Conservation (phyloP, 2,797 vertebrate species). For the Acropternis orthonyx region DNA sequence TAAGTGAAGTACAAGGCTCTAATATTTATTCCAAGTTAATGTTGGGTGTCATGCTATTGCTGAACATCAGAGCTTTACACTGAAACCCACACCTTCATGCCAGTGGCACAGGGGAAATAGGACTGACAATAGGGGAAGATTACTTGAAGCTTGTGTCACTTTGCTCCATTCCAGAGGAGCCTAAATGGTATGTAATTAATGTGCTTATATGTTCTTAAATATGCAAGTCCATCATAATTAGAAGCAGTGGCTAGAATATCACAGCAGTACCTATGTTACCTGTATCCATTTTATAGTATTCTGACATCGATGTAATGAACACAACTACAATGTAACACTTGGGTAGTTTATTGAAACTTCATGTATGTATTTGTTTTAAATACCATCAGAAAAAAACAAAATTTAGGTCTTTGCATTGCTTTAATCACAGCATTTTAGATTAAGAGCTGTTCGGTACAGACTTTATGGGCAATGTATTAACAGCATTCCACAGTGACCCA, state of each 20-base stretch:
- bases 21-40: constrained; percentile 8
- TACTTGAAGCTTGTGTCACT: constrained; percentile 19
- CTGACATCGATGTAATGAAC: background rate
- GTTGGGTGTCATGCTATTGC: background rate
- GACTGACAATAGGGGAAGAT: background rate
- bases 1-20: background rate
- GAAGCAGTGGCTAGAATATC: background rate
- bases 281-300: background rate
- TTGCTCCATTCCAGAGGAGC: background rate
- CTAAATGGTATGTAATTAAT: constrained; percentile 30
- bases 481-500: background rate
- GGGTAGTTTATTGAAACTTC: background rate
- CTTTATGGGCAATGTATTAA: background rate
- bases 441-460: background rate
- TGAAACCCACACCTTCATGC: background rate
- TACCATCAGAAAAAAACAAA: background rate
- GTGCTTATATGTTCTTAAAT: constrained; percentile 23
- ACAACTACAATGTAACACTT: background rate
- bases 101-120: background rate
- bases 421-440: background rate
- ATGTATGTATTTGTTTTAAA: background rate
- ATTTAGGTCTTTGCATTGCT: background rate
- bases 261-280: background rate
- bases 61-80: background rate
- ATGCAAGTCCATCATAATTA: constrained; percentile 25